Percentiles rank a stretch among this genome's conserved stretches.
phyloP scores from a whole-genome alignment of 2,113 vertebrate genomes.

The Plotosus lineatus region DNA sequence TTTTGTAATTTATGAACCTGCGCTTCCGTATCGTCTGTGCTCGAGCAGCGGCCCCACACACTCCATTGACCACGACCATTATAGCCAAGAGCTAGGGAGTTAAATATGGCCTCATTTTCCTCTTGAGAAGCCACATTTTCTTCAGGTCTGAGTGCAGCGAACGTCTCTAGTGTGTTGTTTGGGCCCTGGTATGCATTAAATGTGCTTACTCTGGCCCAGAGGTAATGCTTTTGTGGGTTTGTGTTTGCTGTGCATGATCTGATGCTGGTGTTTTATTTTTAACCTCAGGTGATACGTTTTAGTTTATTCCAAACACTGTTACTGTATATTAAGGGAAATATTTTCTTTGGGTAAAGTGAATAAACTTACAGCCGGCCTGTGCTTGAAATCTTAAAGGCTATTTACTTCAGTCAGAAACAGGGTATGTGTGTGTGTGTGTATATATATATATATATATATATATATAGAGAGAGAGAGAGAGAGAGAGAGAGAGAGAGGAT shows the following conservation, averaged over 20 bases:
- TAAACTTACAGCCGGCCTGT: neutral
- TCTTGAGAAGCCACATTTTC: constrained; percentile 69
- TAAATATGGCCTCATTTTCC: constrained; percentile 74
- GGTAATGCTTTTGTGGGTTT: constrained; percentile 50
- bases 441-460: too few species aligned
- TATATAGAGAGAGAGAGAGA: too few species aligned
- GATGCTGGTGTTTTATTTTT: neutral
- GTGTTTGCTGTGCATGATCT: neutral
- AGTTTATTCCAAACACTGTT: neutral
- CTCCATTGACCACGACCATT: constrained; percentile 75
- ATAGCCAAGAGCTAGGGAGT: constrained; percentile 57
- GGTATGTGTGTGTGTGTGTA: neutral
- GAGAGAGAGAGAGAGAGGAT: too few species aligned
- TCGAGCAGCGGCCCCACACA: constrained; percentile 71
- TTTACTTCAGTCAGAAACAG: neutral
- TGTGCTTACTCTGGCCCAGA: constrained; percentile 64
- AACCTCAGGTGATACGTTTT: neutral
- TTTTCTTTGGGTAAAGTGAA: constrained; percentile 9
- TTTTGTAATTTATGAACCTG: constrained; percentile 71
- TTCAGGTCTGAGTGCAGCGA: constrained; percentile 65
- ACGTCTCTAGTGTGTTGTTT: constrained; percentile 68
- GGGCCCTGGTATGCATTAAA: constrained; percentile 59
- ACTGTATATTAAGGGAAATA: neutral
- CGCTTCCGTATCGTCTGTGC: constrained; percentile 66
- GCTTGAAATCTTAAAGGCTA: neutral